A percentile compares a stretch with the other conserved stretches of the same genome.
Conservation (phyloP, 2,888 invertebrate species). For the Diarsia brunnea region DNA sequence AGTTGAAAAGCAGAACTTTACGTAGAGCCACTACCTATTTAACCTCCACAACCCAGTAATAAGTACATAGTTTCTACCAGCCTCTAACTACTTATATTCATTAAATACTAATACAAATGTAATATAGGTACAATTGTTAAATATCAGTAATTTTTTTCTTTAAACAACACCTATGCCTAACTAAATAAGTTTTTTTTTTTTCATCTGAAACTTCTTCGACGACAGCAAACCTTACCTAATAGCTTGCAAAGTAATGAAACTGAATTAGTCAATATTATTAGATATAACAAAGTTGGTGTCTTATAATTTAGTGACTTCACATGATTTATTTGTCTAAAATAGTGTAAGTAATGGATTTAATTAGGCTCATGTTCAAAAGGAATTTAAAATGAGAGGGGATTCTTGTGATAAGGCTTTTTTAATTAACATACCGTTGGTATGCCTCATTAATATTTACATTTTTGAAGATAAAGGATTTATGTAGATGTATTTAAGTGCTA, state of each 20-base stretch:
- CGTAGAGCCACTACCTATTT: too few species aligned
- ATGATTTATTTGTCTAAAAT: conserved; percentile 3
- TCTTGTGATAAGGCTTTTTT: conserved; percentile 20
- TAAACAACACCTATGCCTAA: not conserved
- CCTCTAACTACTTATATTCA: too few species aligned
- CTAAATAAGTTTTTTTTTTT: not conserved
- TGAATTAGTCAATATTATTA: not conserved
- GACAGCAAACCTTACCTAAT: not conserved
- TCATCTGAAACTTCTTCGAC: not conserved
- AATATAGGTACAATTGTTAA: not conserved
- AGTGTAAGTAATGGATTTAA: conserved; percentile 10
- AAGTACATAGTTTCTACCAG: too few species aligned
- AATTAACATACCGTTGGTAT: conserved; percentile 18
- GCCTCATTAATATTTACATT: conserved; percentile 40
- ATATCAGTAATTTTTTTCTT: not conserved
- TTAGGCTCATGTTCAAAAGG: conserved; percentile 3
- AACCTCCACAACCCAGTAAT: too few species aligned
- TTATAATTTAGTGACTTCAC: not conserved
- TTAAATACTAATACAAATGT: not conserved
- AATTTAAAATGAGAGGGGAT: conserved; percentile 15
- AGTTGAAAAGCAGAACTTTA: too few species aligned
- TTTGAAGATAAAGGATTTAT: conserved; percentile 10
- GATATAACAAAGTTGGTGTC: not conserved
- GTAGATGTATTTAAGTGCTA: not conserved
- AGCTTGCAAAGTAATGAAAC: not conserved